phyloP scores from a whole-genome alignment of 2,797 vertebrate genomes.

The Sitta carolinensis region DNA sequence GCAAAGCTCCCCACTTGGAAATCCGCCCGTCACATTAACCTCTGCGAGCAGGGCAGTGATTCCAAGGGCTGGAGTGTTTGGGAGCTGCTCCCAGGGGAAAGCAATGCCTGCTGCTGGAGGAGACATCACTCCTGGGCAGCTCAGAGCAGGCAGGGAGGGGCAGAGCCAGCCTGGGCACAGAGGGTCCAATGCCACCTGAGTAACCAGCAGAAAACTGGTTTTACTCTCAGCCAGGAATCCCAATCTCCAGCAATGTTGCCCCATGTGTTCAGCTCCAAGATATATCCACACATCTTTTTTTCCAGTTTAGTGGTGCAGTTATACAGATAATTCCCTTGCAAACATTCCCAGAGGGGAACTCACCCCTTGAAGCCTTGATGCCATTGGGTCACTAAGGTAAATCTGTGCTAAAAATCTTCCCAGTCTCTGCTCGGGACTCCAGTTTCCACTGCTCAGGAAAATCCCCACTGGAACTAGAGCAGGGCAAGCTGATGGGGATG shows the following conservation, averaged over 20 bases:
- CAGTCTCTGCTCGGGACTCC: neutral
- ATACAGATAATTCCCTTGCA: neutral
- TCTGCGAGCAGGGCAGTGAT: neutral
- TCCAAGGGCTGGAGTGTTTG: neutral
- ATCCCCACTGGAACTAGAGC: neutral
- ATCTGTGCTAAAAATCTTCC: neutral
- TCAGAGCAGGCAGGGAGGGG: neutral
- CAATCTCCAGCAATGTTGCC: neutral
- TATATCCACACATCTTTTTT: neutral
- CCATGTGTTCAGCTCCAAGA: neutral
- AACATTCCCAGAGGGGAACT: neutral
- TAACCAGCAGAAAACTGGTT: neutral
- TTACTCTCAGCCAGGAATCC: neutral
- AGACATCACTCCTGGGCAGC: neutral
- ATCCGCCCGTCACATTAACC: neutral
- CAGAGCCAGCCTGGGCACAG: neutral
- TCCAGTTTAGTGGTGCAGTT: neutral
- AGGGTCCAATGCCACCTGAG: neutral
- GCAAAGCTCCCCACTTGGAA: conserved; percentile 51
- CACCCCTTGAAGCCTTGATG: neutral
- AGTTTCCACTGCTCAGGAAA: neutral
- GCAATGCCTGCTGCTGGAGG: neutral
- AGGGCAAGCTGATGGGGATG: neutral
- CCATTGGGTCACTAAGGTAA: neutral
- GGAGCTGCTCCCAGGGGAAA: neutral